Evolutionary conservation across 2,113 vertebrate genomes (phyloP), one percentile per base, ranked within the genome.

Genomic region (Limanda limanda): DNA sequence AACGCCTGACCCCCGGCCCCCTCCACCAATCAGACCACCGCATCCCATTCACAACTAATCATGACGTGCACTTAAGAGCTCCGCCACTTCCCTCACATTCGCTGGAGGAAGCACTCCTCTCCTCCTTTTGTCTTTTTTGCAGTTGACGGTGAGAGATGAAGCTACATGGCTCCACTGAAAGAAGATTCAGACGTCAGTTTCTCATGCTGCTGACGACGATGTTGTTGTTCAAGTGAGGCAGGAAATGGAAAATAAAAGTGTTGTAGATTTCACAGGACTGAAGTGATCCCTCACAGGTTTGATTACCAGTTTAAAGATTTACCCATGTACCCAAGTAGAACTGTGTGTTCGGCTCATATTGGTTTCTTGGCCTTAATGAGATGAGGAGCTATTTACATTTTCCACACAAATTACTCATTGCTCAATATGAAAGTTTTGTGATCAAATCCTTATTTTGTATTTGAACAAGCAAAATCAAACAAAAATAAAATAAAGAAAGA

Each of bases 11-110:
- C 90, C 80, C 68, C 58, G 10, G 62, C 63, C 67, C 87, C 81
- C 79, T 89, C 74, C 66, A 74, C 90, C 92, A 92, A 92, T 93
- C 89, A 84, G 31, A 31, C 31, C 61, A 61, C 72, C 13, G 2
- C 66, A 1, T 82, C 64, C 84, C 81, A 88, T 92, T 93, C 90
- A 91, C 61, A 71, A 67, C 86, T 90, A 92, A 91, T 91, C 86
- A 86, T 45, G 57, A 70, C 63, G 14, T 59, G 70, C 69, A 66
- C 85, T n/a, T 81, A 17, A 78, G 66, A 73, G 76, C 83, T 59
- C 64, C 23, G 58, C 18, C 79, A 71, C 86, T 90, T 88, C 75
- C 78, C 81, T 80, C 86, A 68, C 85, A 84, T 83, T 71, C 63
- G 76, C 79, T 48, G 76, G 85, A 91, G 88, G 90, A 89, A 92